Base-by-base conservation (phyloP, 2,888 invertebrate genomes). In the Mesopsocus fuscifrons region DNA sequence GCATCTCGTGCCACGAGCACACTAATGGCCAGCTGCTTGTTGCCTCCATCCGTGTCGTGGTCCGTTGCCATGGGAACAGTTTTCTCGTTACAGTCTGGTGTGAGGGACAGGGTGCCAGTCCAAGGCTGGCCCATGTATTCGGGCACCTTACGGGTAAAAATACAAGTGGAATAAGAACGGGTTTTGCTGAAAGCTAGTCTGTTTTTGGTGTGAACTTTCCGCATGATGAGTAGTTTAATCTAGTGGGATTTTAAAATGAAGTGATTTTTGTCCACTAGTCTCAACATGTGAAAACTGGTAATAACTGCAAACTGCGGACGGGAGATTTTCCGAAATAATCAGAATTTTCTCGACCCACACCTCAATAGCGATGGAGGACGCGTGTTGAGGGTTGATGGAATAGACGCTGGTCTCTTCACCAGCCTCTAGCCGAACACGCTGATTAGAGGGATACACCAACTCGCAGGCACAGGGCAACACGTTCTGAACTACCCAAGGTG, bases 401-500 rank as follows among this genome's bases (percentile, higher is more conserved):
- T 82, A 78, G 11, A 78, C 64, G 48, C 75, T 75, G 20, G 71
- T 68, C 47, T 70, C 69, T 51, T 81, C 81, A 2, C 83, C 79
- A 0, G 80, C 74, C 55, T 79, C 79, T 8, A 78, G 65, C 48
- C 76, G 68, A 48, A 69, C 64, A 47, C 63, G 65, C 46, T 65
- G 64, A 8, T 67, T 59, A 13, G 57, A 55, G 2, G 66, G 59
- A 45, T 69, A 65, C 51, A 63, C 62, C 3, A 76, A 63, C 54
- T 75, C 71, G 22, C 80, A 58, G 1, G 77, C 74, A 57, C 78
- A 78, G 0, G 84, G 83, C 32, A 85, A 63, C 21, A 76, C 74
- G 59, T 84, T 85, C 63, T 79, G 76, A 11, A 85, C 61, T 3
- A 75, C 68, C 16, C 84, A 62, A 0, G 84, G 80, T 0, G 84